Base-by-base conservation (phyloP, 2,113 vertebrate genomes). In the Atrichornis clamosus region DNA sequence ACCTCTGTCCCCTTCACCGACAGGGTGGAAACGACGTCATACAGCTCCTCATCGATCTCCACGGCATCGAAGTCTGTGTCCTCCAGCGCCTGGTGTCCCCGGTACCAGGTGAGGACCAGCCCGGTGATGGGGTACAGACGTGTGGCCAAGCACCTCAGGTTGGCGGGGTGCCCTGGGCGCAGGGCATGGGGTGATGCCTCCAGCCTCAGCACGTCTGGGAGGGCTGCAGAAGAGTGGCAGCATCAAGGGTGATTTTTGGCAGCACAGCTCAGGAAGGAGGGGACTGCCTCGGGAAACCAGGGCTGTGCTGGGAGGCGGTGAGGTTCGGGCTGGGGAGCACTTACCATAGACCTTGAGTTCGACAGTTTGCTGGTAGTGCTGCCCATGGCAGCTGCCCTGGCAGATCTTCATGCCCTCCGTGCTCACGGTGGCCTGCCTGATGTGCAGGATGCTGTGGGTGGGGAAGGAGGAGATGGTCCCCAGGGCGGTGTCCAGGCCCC, bases 401-500 rank as follows among this genome's bases (percentile, higher is more conserved):
- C 98, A 98, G 59, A 95, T 28, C 27, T 84, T 97, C 5, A 2
- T 82, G 69, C 98, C 98, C 1, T 15, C 84, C 1, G 6, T 84
- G 6, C 94, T 47, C 6, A 97, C 60, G 1, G 35, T 44, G 3
- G 97, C 97, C 0, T 73, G 52, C 56, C 2, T 41, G 67, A 98
- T 10, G 3, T 74, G 90, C 46, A 98, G 96, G 72, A 97, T 21
- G 64, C 98, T 98, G 94, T 85, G 37, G 4, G 85, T 96, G 4
- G 86, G 35, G 46, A n/a, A 70, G 14, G 88, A 95, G 47, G 62
- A 37, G 65, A 97, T 58, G 9, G 53, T 32, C 2, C 96, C 98
- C 89, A 97, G 70, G 89, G 80, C 91, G 9, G 90, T 98, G 87
- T 98, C 98, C 93, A 98, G 96, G 28, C 98, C 98, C 2, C 73